phyloP scores from a whole-genome alignment of 2,888 invertebrate genomes.

The Pristionchus entomophagus region DNA sequence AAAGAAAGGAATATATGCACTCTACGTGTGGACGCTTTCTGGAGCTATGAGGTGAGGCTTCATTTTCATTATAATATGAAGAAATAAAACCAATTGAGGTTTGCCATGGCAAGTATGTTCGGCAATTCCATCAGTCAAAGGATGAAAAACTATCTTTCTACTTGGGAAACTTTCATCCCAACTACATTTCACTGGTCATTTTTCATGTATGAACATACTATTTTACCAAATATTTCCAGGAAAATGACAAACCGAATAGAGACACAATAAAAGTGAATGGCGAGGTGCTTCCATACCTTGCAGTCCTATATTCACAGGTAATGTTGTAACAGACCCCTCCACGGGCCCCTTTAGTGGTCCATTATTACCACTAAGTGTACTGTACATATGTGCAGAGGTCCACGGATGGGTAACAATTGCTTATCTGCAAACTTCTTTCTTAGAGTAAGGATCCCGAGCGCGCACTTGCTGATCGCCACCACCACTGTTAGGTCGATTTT shows the following conservation, averaged over 20 bases:
- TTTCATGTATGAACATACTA: neutral
- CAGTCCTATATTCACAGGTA: constrained; percentile 82
- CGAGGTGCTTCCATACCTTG: constrained; percentile 88
- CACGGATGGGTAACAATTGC: no score
- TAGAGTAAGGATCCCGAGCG: no score
- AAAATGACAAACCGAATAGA: constrained; percentile 54
- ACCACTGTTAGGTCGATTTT: no score
- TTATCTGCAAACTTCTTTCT: no score
- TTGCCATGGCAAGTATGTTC: constrained; percentile 81
- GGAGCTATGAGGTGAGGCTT: constrained; percentile 50
- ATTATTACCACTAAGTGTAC: no score
- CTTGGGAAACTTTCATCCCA: constrained; percentile 68
- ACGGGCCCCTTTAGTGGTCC: no score
- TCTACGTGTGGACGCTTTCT: constrained; percentile 26
- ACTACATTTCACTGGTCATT: constrained; percentile 52
- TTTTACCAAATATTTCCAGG: neutral
- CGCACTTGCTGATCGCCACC: no score
- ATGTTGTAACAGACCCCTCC: neutral
- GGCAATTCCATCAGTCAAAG: constrained; percentile 95
- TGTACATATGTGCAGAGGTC: no score
- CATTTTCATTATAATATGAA: constrained; percentile 68
- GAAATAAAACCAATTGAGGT: constrained; percentile 89
- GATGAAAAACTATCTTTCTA: constrained; percentile 80
- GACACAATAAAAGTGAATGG: constrained; percentile 83
- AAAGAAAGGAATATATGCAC: constrained; percentile 17